A percentile compares a stretch with the other conserved stretches of the same genome.
These are phyloP conservation scores for Melanostoma mellinum DNA, from an alignment of 2,888 invertebrate species.

Conservation along the genomic window DNA sequence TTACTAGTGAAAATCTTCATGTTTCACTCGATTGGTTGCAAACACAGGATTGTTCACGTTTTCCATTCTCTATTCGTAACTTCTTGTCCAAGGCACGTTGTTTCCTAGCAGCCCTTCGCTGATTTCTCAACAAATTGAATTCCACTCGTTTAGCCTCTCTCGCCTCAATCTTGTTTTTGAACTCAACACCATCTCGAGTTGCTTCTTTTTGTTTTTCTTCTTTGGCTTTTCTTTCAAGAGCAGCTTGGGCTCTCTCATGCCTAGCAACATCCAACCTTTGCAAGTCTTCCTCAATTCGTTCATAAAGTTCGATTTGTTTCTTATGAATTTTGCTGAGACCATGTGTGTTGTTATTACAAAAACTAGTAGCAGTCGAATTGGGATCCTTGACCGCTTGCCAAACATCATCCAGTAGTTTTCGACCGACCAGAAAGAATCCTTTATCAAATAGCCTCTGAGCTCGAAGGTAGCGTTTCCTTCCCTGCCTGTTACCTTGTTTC, in stretches of 20 bases:
- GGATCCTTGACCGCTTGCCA: slow-evolving; percentile 49
- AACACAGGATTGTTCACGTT: slow-evolving; percentile 9
- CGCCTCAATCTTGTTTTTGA: slow-evolving; percentile 46
- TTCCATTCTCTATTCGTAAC: slow-evolving; percentile 22
- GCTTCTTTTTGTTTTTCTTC: slow-evolving; percentile 18
- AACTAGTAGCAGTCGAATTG: slow-evolving; percentile 28
- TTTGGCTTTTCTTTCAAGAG: slow-evolving; percentile 30
- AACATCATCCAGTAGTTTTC: slow-evolving; percentile 34
- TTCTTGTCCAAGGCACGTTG: slow-evolving; percentile 47
- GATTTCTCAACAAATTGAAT: slow-evolving; percentile 28
- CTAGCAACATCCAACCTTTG: slow-evolving; percentile 44
- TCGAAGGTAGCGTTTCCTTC: slow-evolving; percentile 41
- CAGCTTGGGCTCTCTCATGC: slow-evolving; percentile 42
- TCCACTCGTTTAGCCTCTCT: slow-evolving; percentile 29
- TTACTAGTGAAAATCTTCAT: too few relatives aligned
- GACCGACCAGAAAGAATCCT: slow-evolving; percentile 28
- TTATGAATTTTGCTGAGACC: slow-evolving; percentile 50
- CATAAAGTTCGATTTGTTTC: slow-evolving; percentile 54
- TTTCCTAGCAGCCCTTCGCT: slow-evolving; percentile 53
- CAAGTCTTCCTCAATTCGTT: slow-evolving; percentile 52
- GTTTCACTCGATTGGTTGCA: background rate
- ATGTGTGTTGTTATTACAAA: slow-evolving; percentile 55
- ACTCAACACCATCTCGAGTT: background rate
- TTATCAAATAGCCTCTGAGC: slow-evolving; percentile 48
- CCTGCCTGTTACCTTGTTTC: slow-evolving; percentile 47